Percentiles rank a stretch among this genome's conserved stretches.
Conservation (phyloP, 2,113 vertebrate genomes). For the Eolophus roseicapilla region DNA sequence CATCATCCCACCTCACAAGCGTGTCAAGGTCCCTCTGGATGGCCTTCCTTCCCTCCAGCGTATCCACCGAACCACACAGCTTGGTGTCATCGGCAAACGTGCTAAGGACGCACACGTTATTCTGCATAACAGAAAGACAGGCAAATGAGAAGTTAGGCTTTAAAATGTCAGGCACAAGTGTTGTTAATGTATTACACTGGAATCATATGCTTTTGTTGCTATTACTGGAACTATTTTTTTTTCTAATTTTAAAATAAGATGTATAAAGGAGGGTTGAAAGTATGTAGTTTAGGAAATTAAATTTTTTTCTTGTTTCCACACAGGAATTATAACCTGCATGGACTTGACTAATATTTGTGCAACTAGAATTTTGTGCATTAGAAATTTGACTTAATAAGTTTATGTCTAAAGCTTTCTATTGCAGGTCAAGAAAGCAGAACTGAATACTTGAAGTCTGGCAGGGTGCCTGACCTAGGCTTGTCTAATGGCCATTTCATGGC, state of each 20-base stretch:
- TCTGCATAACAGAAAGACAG: neutral
- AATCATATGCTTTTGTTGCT: constrained; percentile 16
- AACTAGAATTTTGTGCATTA: neutral
- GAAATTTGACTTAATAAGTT: neutral
- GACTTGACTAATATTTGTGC: constrained; percentile 4
- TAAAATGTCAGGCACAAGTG: neutral
- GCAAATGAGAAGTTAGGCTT: neutral
- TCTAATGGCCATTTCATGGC: neutral
- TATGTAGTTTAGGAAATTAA: neutral
- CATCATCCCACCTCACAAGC: too few species aligned
- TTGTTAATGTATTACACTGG: constrained; percentile 8
- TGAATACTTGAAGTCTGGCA: neutral
- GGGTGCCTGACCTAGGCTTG: neutral
- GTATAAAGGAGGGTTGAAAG: neutral
- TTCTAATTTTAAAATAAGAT: neutral
- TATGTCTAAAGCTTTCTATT: neutral
- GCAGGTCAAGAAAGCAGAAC: neutral
- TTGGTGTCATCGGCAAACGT: too few species aligned
- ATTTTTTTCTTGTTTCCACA: neutral
- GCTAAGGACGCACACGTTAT: neutral
- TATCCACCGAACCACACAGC: too few species aligned
- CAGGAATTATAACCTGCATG: neutral
- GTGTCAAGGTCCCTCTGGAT: too few species aligned
- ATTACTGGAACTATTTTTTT: neutral
- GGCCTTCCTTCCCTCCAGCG: too few species aligned